Base-by-base conservation (phyloP, 37 sponge, comb jelly and placozoan species). In the Petrosia ficiformis region DNA sequence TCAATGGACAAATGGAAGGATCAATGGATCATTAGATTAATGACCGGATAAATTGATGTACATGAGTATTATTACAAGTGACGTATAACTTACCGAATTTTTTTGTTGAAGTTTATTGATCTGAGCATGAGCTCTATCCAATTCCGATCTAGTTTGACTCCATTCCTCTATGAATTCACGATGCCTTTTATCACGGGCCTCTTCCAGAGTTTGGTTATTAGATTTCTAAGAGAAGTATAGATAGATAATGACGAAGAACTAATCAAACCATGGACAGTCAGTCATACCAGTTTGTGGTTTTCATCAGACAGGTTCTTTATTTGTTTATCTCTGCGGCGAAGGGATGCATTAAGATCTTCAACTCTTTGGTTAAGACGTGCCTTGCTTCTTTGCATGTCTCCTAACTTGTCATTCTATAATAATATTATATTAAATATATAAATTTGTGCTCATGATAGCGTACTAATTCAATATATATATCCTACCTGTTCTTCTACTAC, bases 281-380 rank as follows among this genome's bases (percentile, higher is more conserved):
- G n/a, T 16, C 75, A 22, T 2, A 82, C 82, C 71, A 80, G 57
- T 8, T 80, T 75, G 16, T 74, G 19, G 1, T 56, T 44, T 34
- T 74, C 80, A 34, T 70, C 10, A 24, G 56, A 42, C 8, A 86
- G 71, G n/a, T n/a, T 26, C 8, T 69, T 67, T 19, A 77, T 33
- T 65, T 80, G 37, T 60, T 81, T 81, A 44, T 87, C 88, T 33
- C 48, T 44, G 8, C 63, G 14, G 32, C 59, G 39, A 10, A 73
- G 60, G 2, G 67, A 28, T 29, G 69, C 72, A 28, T 60, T 71
- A 2, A 89, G 70, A 3, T 75, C 68, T 35, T 89, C 77, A 29
- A 73, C 37, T n/a, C 80, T 59, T 28, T 57, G 30, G 34, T 33
- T 14, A 29, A 74, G 69, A n/a, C 80, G 79, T 2, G 2, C 26